phyloP scores from a whole-genome alignment of 2,797 vertebrate species.

The Hoplostethus atlanticus region DNA sequence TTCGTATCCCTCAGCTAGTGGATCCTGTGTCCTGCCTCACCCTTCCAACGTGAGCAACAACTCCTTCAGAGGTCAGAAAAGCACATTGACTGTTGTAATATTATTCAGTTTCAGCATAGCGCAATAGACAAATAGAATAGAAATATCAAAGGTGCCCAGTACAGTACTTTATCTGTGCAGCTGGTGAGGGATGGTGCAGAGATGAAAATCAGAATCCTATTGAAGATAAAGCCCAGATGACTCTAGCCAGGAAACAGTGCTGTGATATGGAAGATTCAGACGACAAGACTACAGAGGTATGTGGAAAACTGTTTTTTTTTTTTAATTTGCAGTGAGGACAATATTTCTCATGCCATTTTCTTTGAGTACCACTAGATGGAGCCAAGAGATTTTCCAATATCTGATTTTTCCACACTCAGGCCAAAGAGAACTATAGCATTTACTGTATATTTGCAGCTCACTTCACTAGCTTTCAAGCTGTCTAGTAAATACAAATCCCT shows the following conservation, averaged over 20 bases:
- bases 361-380: slow-evolving; percentile 72
- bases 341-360: slow-evolving; percentile 7
- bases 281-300: slow-evolving; percentile 82
- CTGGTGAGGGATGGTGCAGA: slow-evolving; percentile 68
- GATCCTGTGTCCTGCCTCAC: slow-evolving; percentile 36
- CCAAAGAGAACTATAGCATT: background rate
- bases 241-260: slow-evolving; percentile 72
- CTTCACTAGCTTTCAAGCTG: background rate
- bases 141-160: background rate
- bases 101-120: background rate
- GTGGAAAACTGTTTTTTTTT: too few species aligned
- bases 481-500: background rate
- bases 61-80: slow-evolving; percentile 67
- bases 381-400: slow-evolving; percentile 38
- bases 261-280: slow-evolving; percentile 77
- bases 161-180: slow-evolving; percentile 40
- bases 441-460: slow-evolving; percentile 1
- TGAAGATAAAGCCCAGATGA: slow-evolving; percentile 65
- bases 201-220: slow-evolving; percentile 80
- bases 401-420: background rate
- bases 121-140: background rate
- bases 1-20: slow-evolving; percentile 73
- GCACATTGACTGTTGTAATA: background rate
- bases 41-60: slow-evolving; percentile 70
- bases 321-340: too few species aligned